Evolutionary conservation across 2,797 vertebrate genomes (phyloP).

Genomic region (Megalops cyprinoides): DNA sequence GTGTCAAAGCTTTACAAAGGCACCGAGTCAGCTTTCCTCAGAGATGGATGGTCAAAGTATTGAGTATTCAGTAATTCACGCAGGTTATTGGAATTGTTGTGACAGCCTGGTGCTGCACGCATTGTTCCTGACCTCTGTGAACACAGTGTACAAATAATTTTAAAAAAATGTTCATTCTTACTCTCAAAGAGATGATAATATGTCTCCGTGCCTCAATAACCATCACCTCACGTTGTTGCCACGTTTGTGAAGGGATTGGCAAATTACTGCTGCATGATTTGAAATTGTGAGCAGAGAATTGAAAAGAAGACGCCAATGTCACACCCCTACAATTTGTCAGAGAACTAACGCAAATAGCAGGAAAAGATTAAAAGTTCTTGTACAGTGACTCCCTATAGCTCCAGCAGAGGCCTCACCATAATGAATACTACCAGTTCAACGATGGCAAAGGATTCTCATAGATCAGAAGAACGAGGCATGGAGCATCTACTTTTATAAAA

Average conservation of each 20-base stretch:
- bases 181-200: too few species aligned
- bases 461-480: neutral
- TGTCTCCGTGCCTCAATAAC: too few species aligned
- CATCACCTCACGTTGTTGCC: neutral
- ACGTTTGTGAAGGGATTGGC: neutral
- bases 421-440: slow-evolving; percentile 4
- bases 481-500: neutral
- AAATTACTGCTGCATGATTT: neutral
- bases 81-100: neutral
- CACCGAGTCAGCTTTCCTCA: too few species aligned
- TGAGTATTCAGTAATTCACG: neutral
- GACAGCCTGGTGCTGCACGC: too few species aligned
- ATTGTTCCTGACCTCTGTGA: too few species aligned
- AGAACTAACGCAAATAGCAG: neutral
- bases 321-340: neutral
- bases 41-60: neutral
- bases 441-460: neutral
- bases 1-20: slow-evolving; percentile 38
- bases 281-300: neutral
- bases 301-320: neutral
- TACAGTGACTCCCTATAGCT: neutral
- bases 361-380: neutral
- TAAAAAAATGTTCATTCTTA: too few species aligned
- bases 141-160: too few species aligned
- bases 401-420: neutral